phyloP scores from a whole-genome alignment of 2,797 vertebrate genomes.

The Sebastes variabilis region DNA sequence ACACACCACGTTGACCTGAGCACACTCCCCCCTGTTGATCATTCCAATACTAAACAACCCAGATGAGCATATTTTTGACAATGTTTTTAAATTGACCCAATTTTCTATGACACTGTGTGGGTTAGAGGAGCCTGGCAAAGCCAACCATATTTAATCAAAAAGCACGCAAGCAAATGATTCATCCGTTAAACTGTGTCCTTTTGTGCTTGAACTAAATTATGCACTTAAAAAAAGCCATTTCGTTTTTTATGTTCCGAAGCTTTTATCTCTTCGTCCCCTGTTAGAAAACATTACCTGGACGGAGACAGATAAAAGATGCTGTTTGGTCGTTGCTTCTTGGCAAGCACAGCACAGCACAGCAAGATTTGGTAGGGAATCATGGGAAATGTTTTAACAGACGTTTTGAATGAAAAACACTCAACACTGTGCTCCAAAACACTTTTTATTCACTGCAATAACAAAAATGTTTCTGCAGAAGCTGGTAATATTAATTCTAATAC shows the following conservation, averaged over 20 bases:
- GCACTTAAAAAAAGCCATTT: neutral
- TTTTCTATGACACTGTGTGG: constrained; percentile 30
- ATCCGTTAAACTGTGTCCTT: constrained; percentile 22
- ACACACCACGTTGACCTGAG: constrained; percentile 24
- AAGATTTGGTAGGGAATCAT: neutral
- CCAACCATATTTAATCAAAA: constrained; percentile 6
- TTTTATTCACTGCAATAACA: neutral
- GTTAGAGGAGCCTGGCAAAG: constrained; percentile 7
- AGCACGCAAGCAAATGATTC: constrained; percentile 26
- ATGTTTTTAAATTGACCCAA: constrained; percentile 13
- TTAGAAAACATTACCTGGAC: constrained; percentile 21
- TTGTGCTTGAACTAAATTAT: constrained; percentile 13
- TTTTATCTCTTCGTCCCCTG: constrained; percentile 14
- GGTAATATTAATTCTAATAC: neutral
- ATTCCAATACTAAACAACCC: constrained; percentile 1
- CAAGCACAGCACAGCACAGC: neutral
- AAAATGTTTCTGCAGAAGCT: neutral
- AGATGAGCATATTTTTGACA: constrained; percentile 9
- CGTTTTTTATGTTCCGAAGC: constrained; percentile 9
- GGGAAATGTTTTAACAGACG: neutral
- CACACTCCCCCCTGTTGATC: constrained; percentile 26
- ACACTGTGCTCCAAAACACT: neutral
- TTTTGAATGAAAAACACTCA: neutral
- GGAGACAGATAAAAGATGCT: constrained; percentile 16
- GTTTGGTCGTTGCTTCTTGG: neutral